Conservation (phyloP, 2,888 invertebrate genomes). For the Hirtodrosophila alboralis region DNA sequence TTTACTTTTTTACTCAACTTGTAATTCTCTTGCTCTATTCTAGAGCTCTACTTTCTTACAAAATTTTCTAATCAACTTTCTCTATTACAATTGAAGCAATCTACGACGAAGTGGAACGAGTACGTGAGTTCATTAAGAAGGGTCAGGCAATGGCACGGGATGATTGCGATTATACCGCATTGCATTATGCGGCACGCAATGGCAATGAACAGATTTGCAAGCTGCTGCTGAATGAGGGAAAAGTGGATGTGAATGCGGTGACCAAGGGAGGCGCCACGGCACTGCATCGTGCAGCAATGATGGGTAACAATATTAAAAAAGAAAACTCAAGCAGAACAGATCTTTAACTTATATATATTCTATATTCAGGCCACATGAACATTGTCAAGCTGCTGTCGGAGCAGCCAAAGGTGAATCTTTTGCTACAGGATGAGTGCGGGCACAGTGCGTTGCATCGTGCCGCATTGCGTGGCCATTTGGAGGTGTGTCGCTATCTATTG, state of each 20-base stretch:
- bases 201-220: conserved; percentile 90
- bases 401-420: conserved; percentile 86
- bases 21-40: too few species aligned
- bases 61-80: neutral
- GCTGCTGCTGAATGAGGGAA: conserved; percentile 87
- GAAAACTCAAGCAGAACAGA: neutral
- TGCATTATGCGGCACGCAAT: conserved; percentile 95
- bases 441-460: conserved; percentile 93
- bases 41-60: too few species aligned
- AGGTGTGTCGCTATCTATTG: conserved; percentile 80
- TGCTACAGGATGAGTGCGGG: conserved; percentile 90
- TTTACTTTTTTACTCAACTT: too few species aligned
- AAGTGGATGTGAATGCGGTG: conserved; percentile 89
- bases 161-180: conserved; percentile 92
- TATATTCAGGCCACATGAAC: conserved; percentile 86
- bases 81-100: conserved; percentile 86
- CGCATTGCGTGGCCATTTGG: conserved; percentile 85
- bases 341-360: conserved; percentile 4
- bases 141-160: conserved; percentile 88
- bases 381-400: conserved; percentile 88
- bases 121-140: conserved; percentile 86
- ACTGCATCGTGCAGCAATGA: conserved; percentile 91
- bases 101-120: conserved; percentile 89
- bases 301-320: conserved; percentile 85
- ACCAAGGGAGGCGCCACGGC: conserved; percentile 93